Conservation (phyloP, 2,888 invertebrate genomes). For the Drosophila formosana region DNA sequence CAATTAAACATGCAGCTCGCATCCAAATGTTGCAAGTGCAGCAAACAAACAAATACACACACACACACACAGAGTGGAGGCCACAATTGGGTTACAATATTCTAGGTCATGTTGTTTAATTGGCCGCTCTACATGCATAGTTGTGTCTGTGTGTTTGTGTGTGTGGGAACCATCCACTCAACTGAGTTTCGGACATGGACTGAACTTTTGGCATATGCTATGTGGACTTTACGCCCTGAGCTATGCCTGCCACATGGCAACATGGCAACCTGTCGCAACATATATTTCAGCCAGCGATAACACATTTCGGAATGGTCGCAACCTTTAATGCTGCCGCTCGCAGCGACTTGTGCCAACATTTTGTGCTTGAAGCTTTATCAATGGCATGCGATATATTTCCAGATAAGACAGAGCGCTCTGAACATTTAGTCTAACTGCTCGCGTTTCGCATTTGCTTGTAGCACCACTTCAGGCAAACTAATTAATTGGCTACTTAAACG, state of each 20-base stretch:
- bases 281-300: slow-evolving; percentile 10
- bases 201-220: slow-evolving; percentile 42
- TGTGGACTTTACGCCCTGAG: slow-evolving; percentile 37
- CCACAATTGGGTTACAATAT: slow-evolving; percentile 56
- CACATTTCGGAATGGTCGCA: slow-evolving; percentile 2
- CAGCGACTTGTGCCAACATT: background rate
- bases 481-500: slow-evolving; percentile 2
- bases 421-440: background rate
- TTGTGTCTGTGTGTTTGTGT: slow-evolving; percentile 10
- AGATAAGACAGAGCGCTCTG: slow-evolving; percentile 2
- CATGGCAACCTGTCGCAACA: slow-evolving; percentile 32
- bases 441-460: background rate
- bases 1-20: slow-evolving; percentile 68
- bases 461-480: background rate
- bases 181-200: slow-evolving; percentile 23
- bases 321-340: slow-evolving; percentile 3
- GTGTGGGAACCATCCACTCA: slow-evolving; percentile 16
- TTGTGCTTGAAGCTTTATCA: slow-evolving; percentile 8
- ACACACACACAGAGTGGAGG: slow-evolving; percentile 5
- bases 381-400: slow-evolving; percentile 4
- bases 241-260: background rate
- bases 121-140: slow-evolving; percentile 42
- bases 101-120: slow-evolving; percentile 74
- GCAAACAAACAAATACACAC: background rate
- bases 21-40: slow-evolving; percentile 42